Percentiles rank a stretch among this genome's conserved stretches.
Conservation (phyloP, 1,140 invertebrate species). For the Drosophila mauritiana region DNA sequence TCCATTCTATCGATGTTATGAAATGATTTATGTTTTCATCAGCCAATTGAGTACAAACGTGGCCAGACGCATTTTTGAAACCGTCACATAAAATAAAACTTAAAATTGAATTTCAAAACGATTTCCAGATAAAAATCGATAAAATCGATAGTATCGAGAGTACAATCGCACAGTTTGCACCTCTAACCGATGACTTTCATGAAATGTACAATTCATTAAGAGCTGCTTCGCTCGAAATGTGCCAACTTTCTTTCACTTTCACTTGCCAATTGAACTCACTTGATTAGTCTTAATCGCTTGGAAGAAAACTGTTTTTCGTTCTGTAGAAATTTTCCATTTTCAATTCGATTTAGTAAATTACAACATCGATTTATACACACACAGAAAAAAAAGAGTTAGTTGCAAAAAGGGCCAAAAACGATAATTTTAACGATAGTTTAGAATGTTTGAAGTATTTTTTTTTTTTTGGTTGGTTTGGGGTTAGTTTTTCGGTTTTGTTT, state of each 20-base stretch:
- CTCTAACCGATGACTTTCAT: slow-evolving; percentile 27
- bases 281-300: slow-evolving; percentile 60
- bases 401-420: slow-evolving; percentile 69
- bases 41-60: slow-evolving; percentile 14
- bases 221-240: slow-evolving; percentile 54
- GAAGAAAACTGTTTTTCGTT: slow-evolving; percentile 68
- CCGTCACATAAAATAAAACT: background rate
- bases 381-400: slow-evolving; percentile 72
- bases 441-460: slow-evolving; percentile 46
- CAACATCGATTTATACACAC: slow-evolving; percentile 82
- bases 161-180: slow-evolving; percentile 19
- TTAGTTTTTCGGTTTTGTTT: slow-evolving; percentile 13
- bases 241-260: slow-evolving; percentile 71
- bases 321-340: slow-evolving; percentile 72
- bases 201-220: slow-evolving; percentile 21
- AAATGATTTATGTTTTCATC: slow-evolving; percentile 17
- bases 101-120: slow-evolving; percentile 2
- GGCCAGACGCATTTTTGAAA: background rate
- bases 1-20: slow-evolving; percentile 34
- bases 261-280: slow-evolving; percentile 84
- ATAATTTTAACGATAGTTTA: slow-evolving; percentile 56
- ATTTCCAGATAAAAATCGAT: background rate
- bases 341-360: slow-evolving; percentile 67
- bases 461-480: slow-evolving; percentile 35
- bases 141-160: slow-evolving; percentile 18